A percentile compares a stretch with the other conserved stretches of the same genome.
Conservation (phyloP, 2,113 vertebrate genomes). For the Pomatostomus ruficeps region DNA sequence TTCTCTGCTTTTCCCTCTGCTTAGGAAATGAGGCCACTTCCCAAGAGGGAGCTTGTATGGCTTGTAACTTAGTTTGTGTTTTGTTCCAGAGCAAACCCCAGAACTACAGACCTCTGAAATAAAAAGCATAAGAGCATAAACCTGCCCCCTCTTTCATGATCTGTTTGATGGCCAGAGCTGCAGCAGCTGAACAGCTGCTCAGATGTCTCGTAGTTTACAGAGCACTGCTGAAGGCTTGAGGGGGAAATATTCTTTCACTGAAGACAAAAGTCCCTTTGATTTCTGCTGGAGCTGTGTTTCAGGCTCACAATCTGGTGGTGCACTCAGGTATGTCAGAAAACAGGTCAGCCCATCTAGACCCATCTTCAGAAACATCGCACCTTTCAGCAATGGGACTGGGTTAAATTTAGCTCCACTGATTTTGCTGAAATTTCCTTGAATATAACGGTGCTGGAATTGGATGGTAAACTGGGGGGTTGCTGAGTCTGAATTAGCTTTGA, state of each 20-base stretch:
- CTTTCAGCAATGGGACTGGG: background rate
- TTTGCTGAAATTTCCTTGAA: background rate
- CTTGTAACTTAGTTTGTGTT: background rate
- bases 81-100: background rate
- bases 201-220: background rate
- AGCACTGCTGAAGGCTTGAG: background rate
- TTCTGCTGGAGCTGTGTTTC: background rate
- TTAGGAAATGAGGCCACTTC: background rate
- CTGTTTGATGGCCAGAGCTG: background rate
- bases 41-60: background rate
- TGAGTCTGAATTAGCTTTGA: background rate
- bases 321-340: background rate
- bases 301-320: background rate
- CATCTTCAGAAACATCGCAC: background rate
- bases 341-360: background rate
- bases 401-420: background rate
- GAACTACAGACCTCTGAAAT: background rate
- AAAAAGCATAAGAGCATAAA: background rate
- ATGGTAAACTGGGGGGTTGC: background rate
- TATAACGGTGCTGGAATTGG: background rate
- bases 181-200: background rate
- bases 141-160: background rate
- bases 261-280: background rate
- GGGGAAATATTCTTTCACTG: background rate
- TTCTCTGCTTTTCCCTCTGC: background rate